These are phyloP conservation scores for Chelon labrosus DNA, from an alignment of 2,797 vertebrate species.

Conservation along the genomic window DNA sequence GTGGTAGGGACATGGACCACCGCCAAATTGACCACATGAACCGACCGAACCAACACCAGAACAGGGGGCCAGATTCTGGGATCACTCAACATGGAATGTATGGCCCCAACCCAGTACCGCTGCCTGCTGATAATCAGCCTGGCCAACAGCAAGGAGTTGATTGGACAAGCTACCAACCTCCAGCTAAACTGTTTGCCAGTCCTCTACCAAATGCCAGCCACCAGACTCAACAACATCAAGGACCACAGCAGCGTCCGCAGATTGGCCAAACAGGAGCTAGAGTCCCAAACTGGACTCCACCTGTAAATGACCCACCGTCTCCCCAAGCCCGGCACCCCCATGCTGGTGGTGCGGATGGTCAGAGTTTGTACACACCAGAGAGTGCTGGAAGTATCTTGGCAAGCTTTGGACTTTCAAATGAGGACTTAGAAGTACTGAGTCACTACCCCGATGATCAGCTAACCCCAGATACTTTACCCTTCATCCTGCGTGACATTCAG, in stretches of 20 bases:
- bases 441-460: conserved; percentile 94
- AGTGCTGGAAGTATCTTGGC: conserved; percentile 93
- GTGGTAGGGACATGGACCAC: conserved; percentile 74
- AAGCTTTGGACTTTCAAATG: conserved; percentile 94
- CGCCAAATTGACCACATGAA: conserved; percentile 72
- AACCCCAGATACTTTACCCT: conserved; percentile 93
- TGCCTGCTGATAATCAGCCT: conserved; percentile 61
- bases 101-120: conserved; percentile 64
- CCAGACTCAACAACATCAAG: conserved; percentile 56
- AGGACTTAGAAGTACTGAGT: conserved; percentile 94
- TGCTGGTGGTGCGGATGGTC: conserved; percentile 61
- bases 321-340: conserved; percentile 43
- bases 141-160: conserved; percentile 68
- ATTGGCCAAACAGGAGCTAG: conserved; percentile 51
- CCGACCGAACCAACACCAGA: conserved; percentile 60
- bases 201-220: conserved; percentile 38
- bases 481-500: conserved; percentile 92
- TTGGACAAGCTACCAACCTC: conserved; percentile 76
- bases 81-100: conserved; percentile 79
- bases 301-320: conserved; percentile 33
- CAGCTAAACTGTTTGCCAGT: conserved; percentile 72
- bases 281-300: conserved; percentile 60
- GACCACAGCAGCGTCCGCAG: conserved; percentile 54
- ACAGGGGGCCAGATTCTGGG: conserved; percentile 77
- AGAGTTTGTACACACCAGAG: conserved; percentile 89